Evolutionary conservation across 2,888 invertebrate genomes (phyloP), one percentile per base, ranked within the genome.

Genomic region (Temnothorax unifasciatus): DNA sequence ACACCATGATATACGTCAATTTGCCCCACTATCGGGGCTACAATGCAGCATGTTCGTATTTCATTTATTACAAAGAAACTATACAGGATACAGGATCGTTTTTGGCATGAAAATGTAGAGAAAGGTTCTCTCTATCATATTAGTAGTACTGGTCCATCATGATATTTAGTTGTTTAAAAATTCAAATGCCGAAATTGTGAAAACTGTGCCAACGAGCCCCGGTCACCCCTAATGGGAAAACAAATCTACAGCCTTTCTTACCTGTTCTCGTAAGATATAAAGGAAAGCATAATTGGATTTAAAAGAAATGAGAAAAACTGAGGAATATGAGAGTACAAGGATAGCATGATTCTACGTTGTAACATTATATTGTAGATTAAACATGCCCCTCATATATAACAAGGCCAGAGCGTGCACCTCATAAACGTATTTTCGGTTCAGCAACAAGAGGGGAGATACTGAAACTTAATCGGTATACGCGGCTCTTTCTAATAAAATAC

Each of bases 361-460:
- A 44, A 44, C 44, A 21, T 59, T 38, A 63, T 63, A 47, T 59
- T 59, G 15, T n/a, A 44, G 13, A 18, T 74, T 41, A 25, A 64
- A 64, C 8, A 57, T 13, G 5, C 29, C 21, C 50, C 3, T 18
- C 8, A 54, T 15, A 29, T n/a, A 15, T 21, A 44, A 34, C 15
- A 9, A 59, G 4, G 8, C 29, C 34, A 15, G n/a, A 15, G n/a
- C 29, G n/a, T n/a, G 5, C 13, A 9, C 4, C 15, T 3, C 25
- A 25, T 25, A 41, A 41, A 59, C 29, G 41, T 34, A 59, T 47
- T 44, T 74, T 74, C 74, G 13, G 2, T 61, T n/a, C 15, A 34
- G n/a, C n/a, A 21, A 29, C 8, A 44, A 18, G 25, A 34, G 13
- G 25, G 11, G 18, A 44, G 18, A 25, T 18, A 41, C n/a, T 21